phyloP scores from a whole-genome alignment of 2,888 invertebrate species.

The Phalera bucephala region DNA sequence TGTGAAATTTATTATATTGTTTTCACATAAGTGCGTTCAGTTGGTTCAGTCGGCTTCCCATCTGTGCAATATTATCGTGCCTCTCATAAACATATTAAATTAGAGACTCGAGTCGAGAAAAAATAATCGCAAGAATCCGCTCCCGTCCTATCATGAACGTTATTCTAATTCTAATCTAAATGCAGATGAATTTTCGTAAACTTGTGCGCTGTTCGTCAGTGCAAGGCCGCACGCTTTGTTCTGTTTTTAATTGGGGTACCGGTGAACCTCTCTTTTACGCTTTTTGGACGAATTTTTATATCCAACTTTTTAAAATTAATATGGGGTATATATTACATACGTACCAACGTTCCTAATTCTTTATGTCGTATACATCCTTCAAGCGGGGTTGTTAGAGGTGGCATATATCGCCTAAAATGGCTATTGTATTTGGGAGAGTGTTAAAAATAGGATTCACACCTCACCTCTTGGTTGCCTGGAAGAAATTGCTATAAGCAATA shows the following conservation, averaged over 20 bases:
- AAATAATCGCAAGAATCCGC: slow-evolving; percentile 21
- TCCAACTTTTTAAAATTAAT: slow-evolving; percentile 9
- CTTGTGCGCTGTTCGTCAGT: slow-evolving; percentile 27
- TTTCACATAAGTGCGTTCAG: slow-evolving; percentile 16
- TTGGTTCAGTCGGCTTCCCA: slow-evolving; percentile 13
- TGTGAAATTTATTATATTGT: slow-evolving; percentile 16
- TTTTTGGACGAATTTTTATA: slow-evolving; percentile 23
- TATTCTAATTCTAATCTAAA: slow-evolving; percentile 46
- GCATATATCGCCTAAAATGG: too few relatives aligned
- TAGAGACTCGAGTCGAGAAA: slow-evolving; percentile 20
- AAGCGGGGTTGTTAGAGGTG: too few relatives aligned
- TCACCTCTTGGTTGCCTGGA: too few relatives aligned
- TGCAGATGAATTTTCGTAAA: slow-evolving; percentile 43
- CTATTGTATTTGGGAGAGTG: too few relatives aligned
- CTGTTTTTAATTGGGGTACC: slow-evolving; percentile 50
- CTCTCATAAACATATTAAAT: slow-evolving; percentile 31
- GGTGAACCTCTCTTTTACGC: slow-evolving; percentile 33
- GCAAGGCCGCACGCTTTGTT: slow-evolving; percentile 39
- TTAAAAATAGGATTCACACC: too few relatives aligned
- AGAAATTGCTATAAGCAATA: too few relatives aligned
- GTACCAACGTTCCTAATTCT: too few relatives aligned
- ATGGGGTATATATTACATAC: too few relatives aligned
- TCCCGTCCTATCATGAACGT: slow-evolving; percentile 35
- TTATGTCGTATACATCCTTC: too few relatives aligned
- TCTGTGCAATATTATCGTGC: slow-evolving; percentile 22